phyloP scores from a whole-genome alignment of 2,113 vertebrate species.

The Neotragus pygmaeus region DNA sequence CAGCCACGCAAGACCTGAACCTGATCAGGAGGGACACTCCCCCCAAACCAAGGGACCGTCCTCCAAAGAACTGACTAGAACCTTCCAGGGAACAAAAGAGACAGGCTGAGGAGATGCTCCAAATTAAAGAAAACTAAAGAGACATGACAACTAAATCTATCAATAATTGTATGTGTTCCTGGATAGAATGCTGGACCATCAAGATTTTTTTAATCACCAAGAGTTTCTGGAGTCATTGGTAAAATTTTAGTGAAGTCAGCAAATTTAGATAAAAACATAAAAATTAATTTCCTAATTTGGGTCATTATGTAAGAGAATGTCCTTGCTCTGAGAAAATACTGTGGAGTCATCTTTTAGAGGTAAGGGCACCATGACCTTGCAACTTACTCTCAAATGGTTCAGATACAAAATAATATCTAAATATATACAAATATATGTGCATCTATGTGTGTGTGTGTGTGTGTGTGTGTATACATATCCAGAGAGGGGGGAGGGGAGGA shows the following conservation, averaged over 20 bases:
- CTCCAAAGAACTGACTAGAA: neutral
- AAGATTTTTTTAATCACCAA: neutral
- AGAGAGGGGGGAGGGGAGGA: neutral
- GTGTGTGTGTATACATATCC: neutral
- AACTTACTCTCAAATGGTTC: neutral
- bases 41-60: rapidly evolving
- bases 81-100: neutral
- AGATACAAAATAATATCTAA: neutral
- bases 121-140: neutral
- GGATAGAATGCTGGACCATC: neutral
- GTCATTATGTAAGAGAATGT: neutral
- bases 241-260: neutral
- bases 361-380: neutral
- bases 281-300: neutral
- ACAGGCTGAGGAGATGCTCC: neutral
- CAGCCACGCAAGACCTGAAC: rapidly evolving
- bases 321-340: neutral
- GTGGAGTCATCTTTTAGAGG: neutral
- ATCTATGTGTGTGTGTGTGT: neutral
- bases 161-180: neutral
- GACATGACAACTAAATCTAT: neutral
- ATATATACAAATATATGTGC: neutral
- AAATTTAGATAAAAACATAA: neutral
- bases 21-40: neutral
- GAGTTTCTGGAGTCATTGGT: neutral